These are phyloP conservation scores for Harpagoxenus sublaevis DNA, from an alignment of 2,888 invertebrate species.

Conservation along the genomic window DNA sequence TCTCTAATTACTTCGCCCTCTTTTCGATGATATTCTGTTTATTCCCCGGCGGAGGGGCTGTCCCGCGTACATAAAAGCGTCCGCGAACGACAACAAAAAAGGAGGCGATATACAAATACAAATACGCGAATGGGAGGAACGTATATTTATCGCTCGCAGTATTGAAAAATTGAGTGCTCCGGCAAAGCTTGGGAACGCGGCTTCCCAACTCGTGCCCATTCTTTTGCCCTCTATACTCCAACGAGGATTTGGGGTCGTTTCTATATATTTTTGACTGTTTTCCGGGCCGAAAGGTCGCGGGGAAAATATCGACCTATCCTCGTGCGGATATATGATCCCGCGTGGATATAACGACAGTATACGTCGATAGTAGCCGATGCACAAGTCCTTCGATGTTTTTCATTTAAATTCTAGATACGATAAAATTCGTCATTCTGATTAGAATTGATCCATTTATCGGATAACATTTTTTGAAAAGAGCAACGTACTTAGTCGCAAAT, in stretches of 20 bases:
- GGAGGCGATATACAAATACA: constrained; percentile 38
- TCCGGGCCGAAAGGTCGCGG: constrained; percentile 23
- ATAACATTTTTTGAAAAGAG: background rate
- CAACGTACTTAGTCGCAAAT: too few species aligned
- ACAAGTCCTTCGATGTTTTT: background rate
- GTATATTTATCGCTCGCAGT: constrained; percentile 65
- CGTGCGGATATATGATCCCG: background rate
- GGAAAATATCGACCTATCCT: constrained; percentile 45
- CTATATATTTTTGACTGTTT: constrained; percentile 44
- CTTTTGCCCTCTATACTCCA: background rate
- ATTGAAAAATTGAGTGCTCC: constrained; percentile 71
- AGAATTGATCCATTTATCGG: background rate
- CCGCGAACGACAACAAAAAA: constrained; percentile 39
- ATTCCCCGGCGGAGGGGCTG: constrained; percentile 18
- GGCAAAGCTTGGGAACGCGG: constrained; percentile 40
- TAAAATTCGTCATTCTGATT: background rate
- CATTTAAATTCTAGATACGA: background rate
- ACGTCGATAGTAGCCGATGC: background rate
- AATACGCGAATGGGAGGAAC: constrained; percentile 26
- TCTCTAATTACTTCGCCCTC: constrained; percentile 66
- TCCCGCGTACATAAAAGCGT: constrained; percentile 53
- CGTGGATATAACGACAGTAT: background rate
- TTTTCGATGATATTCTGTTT: constrained; percentile 44
- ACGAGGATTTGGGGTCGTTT: constrained; percentile 26
- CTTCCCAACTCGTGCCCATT: constrained; percentile 12